Conservation (phyloP, 2,797 vertebrate genomes). For the Lindbergichthys nudifrons region DNA sequence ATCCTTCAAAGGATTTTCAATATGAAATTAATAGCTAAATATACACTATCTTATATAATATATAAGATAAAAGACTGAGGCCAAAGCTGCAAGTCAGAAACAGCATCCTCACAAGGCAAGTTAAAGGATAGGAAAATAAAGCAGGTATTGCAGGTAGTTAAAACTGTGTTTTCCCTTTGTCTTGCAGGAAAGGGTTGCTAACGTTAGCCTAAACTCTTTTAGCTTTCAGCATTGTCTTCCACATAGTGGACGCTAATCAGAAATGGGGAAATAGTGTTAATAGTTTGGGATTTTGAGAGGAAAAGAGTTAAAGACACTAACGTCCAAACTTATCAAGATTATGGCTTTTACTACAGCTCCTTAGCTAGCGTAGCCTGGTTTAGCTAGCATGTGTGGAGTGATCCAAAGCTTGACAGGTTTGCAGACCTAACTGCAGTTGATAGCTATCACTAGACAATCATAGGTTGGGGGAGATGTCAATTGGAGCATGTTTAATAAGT, state of each 20-base stretch:
- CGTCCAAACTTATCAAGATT: not conserved
- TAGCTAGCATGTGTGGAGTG: not conserved
- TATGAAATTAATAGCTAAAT: not conserved
- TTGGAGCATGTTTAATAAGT: conserved; percentile 2
- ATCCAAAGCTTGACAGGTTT: not conserved
- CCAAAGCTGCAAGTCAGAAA: not conserved
- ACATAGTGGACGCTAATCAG: not conserved
- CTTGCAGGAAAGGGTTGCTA: not conserved
- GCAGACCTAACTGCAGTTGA: too few species aligned
- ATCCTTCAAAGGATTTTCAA: not conserved
- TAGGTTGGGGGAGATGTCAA: not conserved
- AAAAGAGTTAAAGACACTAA: not conserved
- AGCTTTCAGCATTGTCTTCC: not conserved
- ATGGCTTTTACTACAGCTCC: not conserved
- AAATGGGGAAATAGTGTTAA: not conserved
- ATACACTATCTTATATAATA: not conserved
- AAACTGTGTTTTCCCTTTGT: too few species aligned
- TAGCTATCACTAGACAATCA: not conserved
- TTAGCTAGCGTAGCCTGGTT: not conserved
- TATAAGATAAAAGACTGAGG: not conserved
- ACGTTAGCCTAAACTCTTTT: not conserved
- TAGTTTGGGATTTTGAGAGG: not conserved
- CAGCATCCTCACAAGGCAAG: not conserved
- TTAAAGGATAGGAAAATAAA: not conserved
- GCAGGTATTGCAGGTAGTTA: not conserved